Evolutionary conservation across 2,888 invertebrate species (phyloP), one percentile per base, ranked within the genome.

Genomic region (Halocaridina rubra): DNA sequence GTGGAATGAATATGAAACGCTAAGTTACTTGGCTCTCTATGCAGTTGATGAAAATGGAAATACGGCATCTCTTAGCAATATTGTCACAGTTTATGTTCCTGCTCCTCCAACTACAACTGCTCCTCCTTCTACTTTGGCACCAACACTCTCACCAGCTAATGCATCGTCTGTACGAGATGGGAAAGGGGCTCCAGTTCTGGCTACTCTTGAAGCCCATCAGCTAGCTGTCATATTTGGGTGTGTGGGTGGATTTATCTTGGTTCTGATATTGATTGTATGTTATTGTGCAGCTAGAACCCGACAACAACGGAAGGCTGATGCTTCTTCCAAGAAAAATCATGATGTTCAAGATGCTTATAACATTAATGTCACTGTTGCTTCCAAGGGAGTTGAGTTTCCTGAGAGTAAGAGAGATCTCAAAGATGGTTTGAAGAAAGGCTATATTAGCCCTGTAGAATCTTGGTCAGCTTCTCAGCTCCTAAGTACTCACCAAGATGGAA

Each of bases 1-100:
- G 5, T 80, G 89, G 57, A 93, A 92, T 92, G 91, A 91, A 19
- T 91, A 91, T 57, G 93, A 93, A 81, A 91, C 92, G 86, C 91
- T 92, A 1, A 89, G 92, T 77, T 93, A 92, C 89, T 91, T 93
- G 85, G 93, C 93, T 3, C 90, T 93, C 1, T 91, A 92, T 33
- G 92, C 93, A 0, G 92, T 91, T 88, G 91, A 92, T 3, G 91
- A 91, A 82, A 89, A 91, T 32, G 90, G 90, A 0, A 92, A 92
- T 7, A 92, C 92, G 0, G 89, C 89, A 8, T 82, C 81, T 3
- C 74, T 90, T 32, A 93, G 93, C 2, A 93, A 93, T 89, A 92
- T 92, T 90, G 92, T 93, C 1, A 90, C 92, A 19, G 91, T 93
- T 4, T 90, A 91, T 82, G 91, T 93, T 0, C 92, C 92, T 0